Conservation (phyloP, 2,888 invertebrate genomes). For the Galerucella pusilla region DNA sequence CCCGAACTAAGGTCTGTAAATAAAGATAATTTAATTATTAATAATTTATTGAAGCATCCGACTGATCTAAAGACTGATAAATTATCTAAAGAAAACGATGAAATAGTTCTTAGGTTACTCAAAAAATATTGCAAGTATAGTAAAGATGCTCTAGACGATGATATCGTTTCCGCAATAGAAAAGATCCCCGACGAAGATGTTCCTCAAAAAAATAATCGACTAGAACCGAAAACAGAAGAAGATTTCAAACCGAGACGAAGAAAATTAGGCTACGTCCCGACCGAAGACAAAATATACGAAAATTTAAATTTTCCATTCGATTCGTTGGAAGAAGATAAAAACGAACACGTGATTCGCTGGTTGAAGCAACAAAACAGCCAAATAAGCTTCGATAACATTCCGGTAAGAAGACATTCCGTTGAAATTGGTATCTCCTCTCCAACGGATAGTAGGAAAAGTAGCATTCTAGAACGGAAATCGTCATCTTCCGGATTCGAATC, state of each 20-base stretch:
- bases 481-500: constrained; percentile 60
- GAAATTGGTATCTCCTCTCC: constrained; percentile 56
- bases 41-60: constrained; percentile 62
- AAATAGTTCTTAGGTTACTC: constrained; percentile 62
- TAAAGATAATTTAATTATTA: constrained; percentile 62
- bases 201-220: constrained; percentile 40
- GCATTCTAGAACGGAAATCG: constrained; percentile 54
- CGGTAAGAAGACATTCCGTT: constrained; percentile 52
- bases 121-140: constrained; percentile 65
- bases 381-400: constrained; percentile 45
- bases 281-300: constrained; percentile 62
- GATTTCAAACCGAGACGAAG: constrained; percentile 51
- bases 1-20: constrained; percentile 57
- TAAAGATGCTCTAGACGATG: constrained; percentile 60
- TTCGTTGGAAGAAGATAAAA: constrained; percentile 60
- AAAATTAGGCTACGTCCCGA: constrained; percentile 60
- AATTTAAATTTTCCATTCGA: constrained; percentile 58
- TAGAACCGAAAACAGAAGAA: constrained; percentile 33
- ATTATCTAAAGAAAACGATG: constrained; percentile 61
- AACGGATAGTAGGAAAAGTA: constrained; percentile 59
- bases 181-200: constrained; percentile 50
- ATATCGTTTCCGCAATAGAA: constrained; percentile 62
- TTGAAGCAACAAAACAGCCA: constrained; percentile 62
- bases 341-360: constrained; percentile 64
- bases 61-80: constrained; percentile 58